Percentiles rank a stretch among this genome's conserved stretches.
Evolutionary conservation across 2,888 invertebrate species (phyloP).

Genomic region (Oligia latruncula): DNA sequence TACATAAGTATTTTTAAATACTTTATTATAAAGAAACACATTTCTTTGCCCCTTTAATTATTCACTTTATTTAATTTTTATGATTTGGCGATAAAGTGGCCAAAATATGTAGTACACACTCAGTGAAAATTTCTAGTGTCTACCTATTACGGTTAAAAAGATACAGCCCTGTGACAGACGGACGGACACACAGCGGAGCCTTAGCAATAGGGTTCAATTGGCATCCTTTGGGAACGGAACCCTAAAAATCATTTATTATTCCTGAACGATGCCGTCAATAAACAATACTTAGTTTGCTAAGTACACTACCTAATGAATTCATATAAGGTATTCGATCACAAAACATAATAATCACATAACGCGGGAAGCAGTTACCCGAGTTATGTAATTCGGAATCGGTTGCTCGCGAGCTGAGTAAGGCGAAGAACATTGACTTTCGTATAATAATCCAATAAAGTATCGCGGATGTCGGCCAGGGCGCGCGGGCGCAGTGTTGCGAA

Average conservation of each 20-base stretch:
- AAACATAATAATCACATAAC: conserved; percentile 42
- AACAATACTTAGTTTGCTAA: not conserved
- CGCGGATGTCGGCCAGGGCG: conserved; percentile 48
- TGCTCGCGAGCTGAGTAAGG: conserved; percentile 11
- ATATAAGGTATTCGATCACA: not conserved
- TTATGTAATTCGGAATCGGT: conserved; percentile 46
- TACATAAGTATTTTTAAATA: too few relatives aligned
- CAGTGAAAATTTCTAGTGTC: not conserved
- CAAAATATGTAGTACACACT: too few relatives aligned
- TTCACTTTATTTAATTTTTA: too few relatives aligned
- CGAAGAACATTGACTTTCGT: conserved; percentile 42
- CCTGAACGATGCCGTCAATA: not conserved
- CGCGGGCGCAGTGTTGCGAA: conserved; percentile 22
- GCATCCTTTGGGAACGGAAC: too few relatives aligned
- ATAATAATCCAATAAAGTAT: conserved; percentile 58
- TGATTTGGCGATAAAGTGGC: too few relatives aligned
- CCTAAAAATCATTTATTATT: not conserved
- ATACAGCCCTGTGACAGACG: not conserved
- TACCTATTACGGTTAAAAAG: not conserved
- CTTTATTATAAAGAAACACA: too few relatives aligned
- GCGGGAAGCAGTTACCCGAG: conserved; percentile 1
- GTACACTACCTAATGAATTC: conserved; percentile 4
- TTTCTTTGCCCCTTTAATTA: too few relatives aligned
- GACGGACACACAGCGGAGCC: not conserved
- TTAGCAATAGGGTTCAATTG: too few relatives aligned